Evolutionary conservation across 2,113 vertebrate genomes (phyloP).

Genomic region (Crotalus tigris): DNA sequence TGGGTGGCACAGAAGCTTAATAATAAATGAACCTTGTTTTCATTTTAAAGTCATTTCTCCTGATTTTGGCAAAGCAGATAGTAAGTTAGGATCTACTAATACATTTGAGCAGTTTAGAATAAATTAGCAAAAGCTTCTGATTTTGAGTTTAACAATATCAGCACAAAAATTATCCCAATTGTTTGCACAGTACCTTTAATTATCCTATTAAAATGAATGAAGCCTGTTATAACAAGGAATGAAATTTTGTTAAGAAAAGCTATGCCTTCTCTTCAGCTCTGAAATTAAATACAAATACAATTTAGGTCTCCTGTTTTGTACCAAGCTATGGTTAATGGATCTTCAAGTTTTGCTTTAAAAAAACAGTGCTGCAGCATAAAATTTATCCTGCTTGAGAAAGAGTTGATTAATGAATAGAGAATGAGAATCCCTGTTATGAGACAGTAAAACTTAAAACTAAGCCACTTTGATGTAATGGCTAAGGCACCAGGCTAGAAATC

Average conservation of each 20-base stretch:
- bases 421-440: background rate
- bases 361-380: background rate
- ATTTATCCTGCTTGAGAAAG: background rate
- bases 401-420: slow-evolving; percentile 33
- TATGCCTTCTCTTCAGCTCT: background rate
- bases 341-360: background rate
- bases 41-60: slow-evolving; percentile 15
- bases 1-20: background rate
- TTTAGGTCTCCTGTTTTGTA: background rate
- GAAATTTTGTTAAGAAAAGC: background rate
- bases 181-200: background rate
- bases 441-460: background rate
- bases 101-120: background rate
- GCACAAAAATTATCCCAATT: background rate
- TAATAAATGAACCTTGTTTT: background rate
- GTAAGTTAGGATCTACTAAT: background rate
- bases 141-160: background rate
- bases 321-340: background rate
- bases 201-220: background rate
- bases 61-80: slow-evolving; percentile 27
- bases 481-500: background rate
- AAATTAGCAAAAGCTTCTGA: background rate
- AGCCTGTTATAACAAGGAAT: background rate
- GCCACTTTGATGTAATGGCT: background rate
- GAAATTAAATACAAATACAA: background rate